Percentiles rank a stretch among this genome's conserved stretches.
Conservation (phyloP, 2,888 invertebrate species). For the Drosophila aldrichi region DNA sequence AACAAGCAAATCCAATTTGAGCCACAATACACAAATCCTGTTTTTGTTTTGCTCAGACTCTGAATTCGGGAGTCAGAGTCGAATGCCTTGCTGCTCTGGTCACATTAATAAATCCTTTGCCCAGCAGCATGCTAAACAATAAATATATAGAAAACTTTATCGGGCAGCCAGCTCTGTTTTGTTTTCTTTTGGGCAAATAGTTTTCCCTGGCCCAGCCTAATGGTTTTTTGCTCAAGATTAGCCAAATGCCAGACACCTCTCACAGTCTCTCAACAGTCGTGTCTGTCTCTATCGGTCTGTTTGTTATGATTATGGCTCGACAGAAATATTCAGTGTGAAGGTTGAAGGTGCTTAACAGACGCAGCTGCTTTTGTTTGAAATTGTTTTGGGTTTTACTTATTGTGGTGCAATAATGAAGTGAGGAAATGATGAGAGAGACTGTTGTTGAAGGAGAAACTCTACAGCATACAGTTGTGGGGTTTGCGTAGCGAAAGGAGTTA, state of each 20-base stretch:
- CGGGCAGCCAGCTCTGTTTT: conserved; percentile 21
- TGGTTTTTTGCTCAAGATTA: conserved; percentile 68
- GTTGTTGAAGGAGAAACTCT: not conserved
- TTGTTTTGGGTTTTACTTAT: conserved; percentile 21
- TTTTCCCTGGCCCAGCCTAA: conserved; percentile 42
- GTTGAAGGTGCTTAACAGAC: conserved; percentile 9
- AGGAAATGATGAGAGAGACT: not conserved
- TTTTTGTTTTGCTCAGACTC: conserved; percentile 62
- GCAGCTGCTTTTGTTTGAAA: conserved; percentile 43
- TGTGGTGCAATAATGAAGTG: conserved; percentile 40
- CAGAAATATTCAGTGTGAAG: conserved; percentile 19
- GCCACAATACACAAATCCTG: conserved; percentile 75
- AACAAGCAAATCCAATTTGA: conserved; percentile 78
- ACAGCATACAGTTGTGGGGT: not conserved
- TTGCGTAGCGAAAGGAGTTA: not conserved
- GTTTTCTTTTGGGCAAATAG: conserved; percentile 26
- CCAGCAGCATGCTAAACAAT: conserved; percentile 42
- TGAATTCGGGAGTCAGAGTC: not conserved
- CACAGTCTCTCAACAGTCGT: conserved; percentile 23
- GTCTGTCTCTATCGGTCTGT: conserved; percentile 16
- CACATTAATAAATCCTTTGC: conserved; percentile 62
- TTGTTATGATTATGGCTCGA: conserved; percentile 45
- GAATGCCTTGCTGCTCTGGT: conserved; percentile 20
- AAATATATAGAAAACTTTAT: conserved; percentile 29
- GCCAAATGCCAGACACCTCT: conserved; percentile 68